Evolutionary conservation across 2,113 vertebrate species (phyloP), one percentile per base, ranked within the genome.

Genomic region (Rhipidura dahli): DNA sequence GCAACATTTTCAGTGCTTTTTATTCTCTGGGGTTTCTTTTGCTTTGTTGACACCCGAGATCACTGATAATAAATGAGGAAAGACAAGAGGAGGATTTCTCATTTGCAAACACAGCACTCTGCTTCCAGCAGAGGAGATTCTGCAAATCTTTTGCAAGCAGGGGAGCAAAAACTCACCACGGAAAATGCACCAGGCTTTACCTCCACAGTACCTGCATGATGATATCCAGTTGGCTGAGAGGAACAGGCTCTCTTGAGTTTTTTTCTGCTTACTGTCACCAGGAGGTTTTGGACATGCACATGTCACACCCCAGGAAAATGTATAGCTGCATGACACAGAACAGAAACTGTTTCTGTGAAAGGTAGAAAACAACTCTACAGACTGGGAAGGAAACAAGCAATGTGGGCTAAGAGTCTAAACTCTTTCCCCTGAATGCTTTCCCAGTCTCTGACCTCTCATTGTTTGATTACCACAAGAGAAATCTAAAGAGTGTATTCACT

Each of bases 11-110:
- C 47, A 79, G 56, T 66, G n/a, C 63, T 81, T 93, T 92, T 86
- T 71, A 33, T 83, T 84, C 75, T 87, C 83, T 44, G 44, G 59
- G 39, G 47, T 92, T 96, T 96, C 63, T 94, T 91, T 83, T 61
- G 40, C 54, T 90, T 72, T 88, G 54, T 63, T 91, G 73, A 37
- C 27, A 53, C 14, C 44, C 51, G 80, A 83, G 63, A 65, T 72
- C 53, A 56, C 60, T 35, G 66, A 57, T 73, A 70, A 60, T 9
- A 87, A n/a, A 76, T 60, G 65, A 93, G 65, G 59, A 91, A 76
- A 73, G 54, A 15, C 56, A 39, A 94, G n/a, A 76, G 59, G 39
- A 64, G 44, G 35, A 78, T 69, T 86, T 91, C 66, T 91, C 21
- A 54, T 88, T 92, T 71, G 42, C 35, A 73, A 90, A 69, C 45